Percentiles rank a stretch among this genome's conserved stretches.
Conservation (phyloP, 2,113 vertebrate genomes). For the Anseranas semipalmata region DNA sequence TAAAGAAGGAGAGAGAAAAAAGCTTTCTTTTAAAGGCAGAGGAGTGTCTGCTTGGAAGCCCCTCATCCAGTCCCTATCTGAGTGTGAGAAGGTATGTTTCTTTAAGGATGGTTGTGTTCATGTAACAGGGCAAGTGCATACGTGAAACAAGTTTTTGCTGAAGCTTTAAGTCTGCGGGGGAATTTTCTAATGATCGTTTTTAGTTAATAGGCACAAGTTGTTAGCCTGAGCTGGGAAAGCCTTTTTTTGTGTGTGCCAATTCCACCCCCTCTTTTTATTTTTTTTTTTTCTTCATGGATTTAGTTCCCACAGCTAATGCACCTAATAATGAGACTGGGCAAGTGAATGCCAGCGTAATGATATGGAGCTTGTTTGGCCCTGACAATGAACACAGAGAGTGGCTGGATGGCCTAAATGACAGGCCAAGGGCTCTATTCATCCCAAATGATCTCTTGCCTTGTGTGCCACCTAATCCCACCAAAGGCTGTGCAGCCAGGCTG, state of each 20-base stretch:
- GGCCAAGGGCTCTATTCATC: conserved; percentile 61
- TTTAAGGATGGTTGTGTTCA: conserved; percentile 49
- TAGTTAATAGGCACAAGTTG: conserved; percentile 79
- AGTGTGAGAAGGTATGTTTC: not conserved
- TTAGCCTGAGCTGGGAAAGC: conserved; percentile 75
- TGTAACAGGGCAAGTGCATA: conserved; percentile 53
- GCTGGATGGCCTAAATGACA: conserved; percentile 61
- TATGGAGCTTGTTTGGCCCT: conserved; percentile 71
- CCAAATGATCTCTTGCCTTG: conserved; percentile 6
- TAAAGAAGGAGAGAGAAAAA: not conserved
- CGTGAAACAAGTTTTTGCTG: conserved; percentile 41
- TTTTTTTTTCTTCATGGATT: conserved; percentile 75
- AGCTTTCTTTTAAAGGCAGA: not conserved
- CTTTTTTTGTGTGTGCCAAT: conserved; percentile 72
- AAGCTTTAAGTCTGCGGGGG: conserved; percentile 56
- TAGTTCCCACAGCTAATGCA: conserved; percentile 79
- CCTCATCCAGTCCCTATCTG: not conserved
- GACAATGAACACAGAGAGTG: conserved; percentile 76
- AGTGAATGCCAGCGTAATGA: conserved; percentile 67
- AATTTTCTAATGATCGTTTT: conserved; percentile 77
- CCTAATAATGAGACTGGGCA: conserved; percentile 77
- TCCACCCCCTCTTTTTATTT: conserved; percentile 41
- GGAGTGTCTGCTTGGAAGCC: not conserved
- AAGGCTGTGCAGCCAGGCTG: not conserved
- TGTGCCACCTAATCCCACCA: not conserved